These are phyloP conservation scores for Melanotaenia duboulayi DNA, from an alignment of 2,113 vertebrate species.

Conservation along the genomic window DNA sequence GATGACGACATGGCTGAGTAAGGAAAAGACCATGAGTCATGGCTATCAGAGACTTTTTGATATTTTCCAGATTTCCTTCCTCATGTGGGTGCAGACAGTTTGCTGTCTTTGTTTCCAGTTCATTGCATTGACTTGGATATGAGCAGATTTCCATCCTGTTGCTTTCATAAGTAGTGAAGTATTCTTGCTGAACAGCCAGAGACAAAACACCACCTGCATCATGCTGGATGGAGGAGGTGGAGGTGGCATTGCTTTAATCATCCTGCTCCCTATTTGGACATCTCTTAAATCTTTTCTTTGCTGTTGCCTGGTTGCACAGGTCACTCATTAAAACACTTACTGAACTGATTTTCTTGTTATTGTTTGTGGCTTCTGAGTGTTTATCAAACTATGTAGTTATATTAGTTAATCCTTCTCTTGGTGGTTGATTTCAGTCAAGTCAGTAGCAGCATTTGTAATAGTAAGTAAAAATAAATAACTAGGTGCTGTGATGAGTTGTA, in stretches of 20 bases:
- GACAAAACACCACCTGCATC: conserved; percentile 48
- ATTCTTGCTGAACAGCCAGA: not conserved
- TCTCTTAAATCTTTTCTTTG: not conserved
- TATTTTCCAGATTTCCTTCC: too few relatives aligned
- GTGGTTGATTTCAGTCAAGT: not conserved
- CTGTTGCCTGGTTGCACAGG: not conserved
- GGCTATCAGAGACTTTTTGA: too few relatives aligned
- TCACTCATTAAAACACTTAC: conserved; percentile 4
- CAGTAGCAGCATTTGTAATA: too few relatives aligned
- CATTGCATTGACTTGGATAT: not conserved
- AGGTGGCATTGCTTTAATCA: conserved; percentile 26
- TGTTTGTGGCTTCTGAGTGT: not conserved
- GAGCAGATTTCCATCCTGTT: not conserved
- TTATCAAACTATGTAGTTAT: not conserved
- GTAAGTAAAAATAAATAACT: too few relatives aligned
- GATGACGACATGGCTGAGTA: too few relatives aligned
- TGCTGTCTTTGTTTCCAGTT: not conserved
- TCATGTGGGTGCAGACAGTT: too few relatives aligned
- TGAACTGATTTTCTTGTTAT: not conserved
- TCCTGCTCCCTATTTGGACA: not conserved
- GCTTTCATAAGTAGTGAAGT: conserved; percentile 1
- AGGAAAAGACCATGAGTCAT: too few relatives aligned
- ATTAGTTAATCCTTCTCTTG: not conserved
- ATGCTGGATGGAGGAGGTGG: conserved; percentile 35
- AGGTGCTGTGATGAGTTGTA: too few relatives aligned